Evolutionary conservation across 2,888 invertebrate genomes (phyloP).

Genomic region (Agrotis clavis): DNA sequence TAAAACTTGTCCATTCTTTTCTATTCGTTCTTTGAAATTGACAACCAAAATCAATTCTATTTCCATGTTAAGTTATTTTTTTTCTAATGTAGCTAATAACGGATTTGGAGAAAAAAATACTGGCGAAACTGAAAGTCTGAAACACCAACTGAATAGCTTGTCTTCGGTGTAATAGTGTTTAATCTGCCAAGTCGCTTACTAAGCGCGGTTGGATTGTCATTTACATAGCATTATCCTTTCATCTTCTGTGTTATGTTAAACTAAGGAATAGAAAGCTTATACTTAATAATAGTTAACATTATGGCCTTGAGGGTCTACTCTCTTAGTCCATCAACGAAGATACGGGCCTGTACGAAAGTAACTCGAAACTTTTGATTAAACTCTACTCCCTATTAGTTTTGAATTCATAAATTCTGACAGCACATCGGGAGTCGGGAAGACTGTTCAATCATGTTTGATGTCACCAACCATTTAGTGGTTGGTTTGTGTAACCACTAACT

Average conservation of each 20-base stretch:
- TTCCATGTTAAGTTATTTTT: background rate
- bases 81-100: background rate
- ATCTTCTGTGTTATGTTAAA: constrained; percentile 16
- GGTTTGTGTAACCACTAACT: too few relatives aligned
- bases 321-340: too few relatives aligned
- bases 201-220: constrained; percentile 1
- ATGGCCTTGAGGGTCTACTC: too few relatives aligned
- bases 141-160: constrained; percentile 1
- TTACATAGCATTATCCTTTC: constrained; percentile 19
- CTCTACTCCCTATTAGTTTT: too few relatives aligned
- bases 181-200: background rate
- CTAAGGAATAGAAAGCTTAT: background rate
- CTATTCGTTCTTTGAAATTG: background rate
- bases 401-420: too few relatives aligned
- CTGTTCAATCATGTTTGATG: too few relatives aligned
- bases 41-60: background rate
- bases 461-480: too few relatives aligned
- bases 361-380: too few relatives aligned
- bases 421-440: too few relatives aligned
- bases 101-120: background rate
- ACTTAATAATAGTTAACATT: background rate
- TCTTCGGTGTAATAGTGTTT: constrained; percentile 13
- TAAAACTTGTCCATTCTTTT: background rate
- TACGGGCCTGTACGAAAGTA: too few relatives aligned
- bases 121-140: background rate